These are phyloP conservation scores for Temnothorax ravouxi DNA, from an alignment of 2,888 invertebrate genomes.

Conservation along the genomic window DNA sequence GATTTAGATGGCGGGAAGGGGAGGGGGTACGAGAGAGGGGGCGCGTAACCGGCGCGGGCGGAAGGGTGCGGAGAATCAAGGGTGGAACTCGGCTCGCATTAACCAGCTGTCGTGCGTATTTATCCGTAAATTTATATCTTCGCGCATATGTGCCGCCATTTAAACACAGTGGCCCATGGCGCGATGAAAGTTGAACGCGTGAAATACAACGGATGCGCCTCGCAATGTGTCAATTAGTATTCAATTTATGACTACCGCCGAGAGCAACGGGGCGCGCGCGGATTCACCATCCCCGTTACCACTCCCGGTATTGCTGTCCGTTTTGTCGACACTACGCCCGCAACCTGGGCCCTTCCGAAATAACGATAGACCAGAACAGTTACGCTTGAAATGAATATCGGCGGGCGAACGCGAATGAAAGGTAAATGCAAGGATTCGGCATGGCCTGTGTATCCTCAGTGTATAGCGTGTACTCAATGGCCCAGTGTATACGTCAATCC, in stretches of 20 bases:
- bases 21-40: conserved; percentile 68
- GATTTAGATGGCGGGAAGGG: conserved; percentile 79
- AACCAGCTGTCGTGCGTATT: conserved; percentile 82
- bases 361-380: conserved; percentile 68
- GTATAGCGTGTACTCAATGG: conserved; percentile 39
- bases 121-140: conserved; percentile 83
- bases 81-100: conserved; percentile 74
- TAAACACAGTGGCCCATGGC: conserved; percentile 73
- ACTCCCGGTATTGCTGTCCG: conserved; percentile 39
- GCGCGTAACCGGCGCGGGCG: conserved; percentile 39
- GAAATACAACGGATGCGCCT: conserved; percentile 77
- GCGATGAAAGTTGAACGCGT: conserved; percentile 80
- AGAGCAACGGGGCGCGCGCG: conserved; percentile 60
- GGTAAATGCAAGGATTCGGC: conserved; percentile 66
- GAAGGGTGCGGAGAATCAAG: conserved; percentile 63
- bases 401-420: conserved; percentile 66
- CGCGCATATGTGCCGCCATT: conserved; percentile 80
- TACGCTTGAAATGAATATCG: conserved; percentile 72
- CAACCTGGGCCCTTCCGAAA: conserved; percentile 65
- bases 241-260: conserved; percentile 79
- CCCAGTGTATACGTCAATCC: conserved; percentile 53
- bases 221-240: conserved; percentile 81
- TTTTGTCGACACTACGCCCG: conserved; percentile 39
- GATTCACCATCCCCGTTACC: conserved; percentile 36
- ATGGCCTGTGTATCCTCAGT: conserved; percentile 23